Evolutionary conservation across 2,888 invertebrate genomes (phyloP).

Genomic region (Chirona hameri): DNA sequence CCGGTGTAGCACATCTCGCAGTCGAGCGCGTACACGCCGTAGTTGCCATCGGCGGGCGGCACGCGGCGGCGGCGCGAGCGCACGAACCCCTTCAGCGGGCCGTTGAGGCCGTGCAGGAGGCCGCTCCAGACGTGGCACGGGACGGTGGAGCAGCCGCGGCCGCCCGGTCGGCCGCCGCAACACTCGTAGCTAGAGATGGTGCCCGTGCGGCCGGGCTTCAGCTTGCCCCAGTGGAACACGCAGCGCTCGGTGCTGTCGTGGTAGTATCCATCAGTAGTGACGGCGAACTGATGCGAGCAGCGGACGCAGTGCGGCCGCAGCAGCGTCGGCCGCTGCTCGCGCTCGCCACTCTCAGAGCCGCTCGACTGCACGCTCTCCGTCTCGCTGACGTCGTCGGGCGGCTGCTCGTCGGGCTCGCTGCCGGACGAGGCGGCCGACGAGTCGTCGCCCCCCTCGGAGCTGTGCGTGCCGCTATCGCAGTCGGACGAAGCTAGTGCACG

Average conservation of each 20-base stretch:
- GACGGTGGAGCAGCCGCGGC: slow-evolving; percentile 61
- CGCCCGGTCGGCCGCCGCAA: slow-evolving; percentile 28
- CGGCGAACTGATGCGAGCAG: slow-evolving; percentile 36
- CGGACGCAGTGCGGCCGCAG: slow-evolving; percentile 36
- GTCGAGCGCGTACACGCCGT: slow-evolving; percentile 42
- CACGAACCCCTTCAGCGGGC: slow-evolving; percentile 65
- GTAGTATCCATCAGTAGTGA: slow-evolving; percentile 36
- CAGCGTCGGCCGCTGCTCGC: slow-evolving; percentile 8
- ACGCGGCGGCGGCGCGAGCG: slow-evolving; percentile 60
- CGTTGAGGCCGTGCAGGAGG: slow-evolving; percentile 64
- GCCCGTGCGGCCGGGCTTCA: slow-evolving; percentile 30
- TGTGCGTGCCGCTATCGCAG: slow-evolving; percentile 28
- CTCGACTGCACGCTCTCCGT: slow-evolving; percentile 9
- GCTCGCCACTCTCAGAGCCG: slow-evolving; percentile 24
- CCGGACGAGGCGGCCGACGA: slow-evolving; percentile 24
- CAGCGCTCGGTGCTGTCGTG: slow-evolving; percentile 36
- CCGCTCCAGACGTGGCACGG: slow-evolving; percentile 76
- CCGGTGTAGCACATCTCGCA: slow-evolving; percentile 42
- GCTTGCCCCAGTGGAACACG: slow-evolving; percentile 40
- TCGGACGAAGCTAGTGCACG: slow-evolving; percentile 12
- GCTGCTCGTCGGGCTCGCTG: slow-evolving; percentile 31
- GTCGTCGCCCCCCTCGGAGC: slow-evolving; percentile 13
- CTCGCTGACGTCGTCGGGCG: slow-evolving; percentile 13
- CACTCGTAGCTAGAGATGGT: background rate
- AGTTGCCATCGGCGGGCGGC: slow-evolving; percentile 64